These are phyloP conservation scores for Micronisus gabar DNA, from an alignment of 2,113 vertebrate genomes.

Conservation along the genomic window DNA sequence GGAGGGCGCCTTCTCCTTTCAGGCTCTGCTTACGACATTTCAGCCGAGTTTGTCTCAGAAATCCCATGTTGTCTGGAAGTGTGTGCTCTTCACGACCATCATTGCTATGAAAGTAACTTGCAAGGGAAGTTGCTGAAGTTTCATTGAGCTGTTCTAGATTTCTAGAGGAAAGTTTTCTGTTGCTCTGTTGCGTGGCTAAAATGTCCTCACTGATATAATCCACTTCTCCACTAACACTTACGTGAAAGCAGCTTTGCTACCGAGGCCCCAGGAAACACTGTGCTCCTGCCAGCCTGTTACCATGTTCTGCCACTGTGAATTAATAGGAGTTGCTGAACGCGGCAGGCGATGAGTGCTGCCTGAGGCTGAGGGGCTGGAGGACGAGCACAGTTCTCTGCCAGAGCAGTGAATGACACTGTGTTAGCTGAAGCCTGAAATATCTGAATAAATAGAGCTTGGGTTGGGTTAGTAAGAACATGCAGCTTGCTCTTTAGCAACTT, in stretches of 20 bases:
- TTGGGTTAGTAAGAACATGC: fast-evolving
- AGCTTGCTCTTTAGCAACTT: neutral
- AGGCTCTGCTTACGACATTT: neutral
- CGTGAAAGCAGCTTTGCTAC: neutral
- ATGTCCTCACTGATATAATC: neutral
- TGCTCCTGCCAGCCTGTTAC: neutral
- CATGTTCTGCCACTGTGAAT: fast-evolving
- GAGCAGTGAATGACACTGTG: fast-evolving
- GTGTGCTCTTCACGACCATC: fast-evolving
- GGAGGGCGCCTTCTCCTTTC: neutral
- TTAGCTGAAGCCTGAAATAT: neutral
- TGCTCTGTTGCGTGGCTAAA: fast-evolving
- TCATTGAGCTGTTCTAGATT: neutral
- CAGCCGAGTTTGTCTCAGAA: neutral
- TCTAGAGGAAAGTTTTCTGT: neutral
- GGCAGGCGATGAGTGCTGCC: neutral
- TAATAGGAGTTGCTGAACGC: neutral
- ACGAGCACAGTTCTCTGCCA: neutral
- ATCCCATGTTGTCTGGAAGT: fast-evolving
- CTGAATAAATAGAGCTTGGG: neutral
- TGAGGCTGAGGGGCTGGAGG: neutral
- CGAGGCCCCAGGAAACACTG: fast-evolving
- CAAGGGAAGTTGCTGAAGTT: neutral
- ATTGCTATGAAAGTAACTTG: fast-evolving
- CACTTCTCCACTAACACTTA: neutral